Evolutionary conservation across 2,888 invertebrate genomes (phyloP).

Genomic region (Eulithis testata): DNA sequence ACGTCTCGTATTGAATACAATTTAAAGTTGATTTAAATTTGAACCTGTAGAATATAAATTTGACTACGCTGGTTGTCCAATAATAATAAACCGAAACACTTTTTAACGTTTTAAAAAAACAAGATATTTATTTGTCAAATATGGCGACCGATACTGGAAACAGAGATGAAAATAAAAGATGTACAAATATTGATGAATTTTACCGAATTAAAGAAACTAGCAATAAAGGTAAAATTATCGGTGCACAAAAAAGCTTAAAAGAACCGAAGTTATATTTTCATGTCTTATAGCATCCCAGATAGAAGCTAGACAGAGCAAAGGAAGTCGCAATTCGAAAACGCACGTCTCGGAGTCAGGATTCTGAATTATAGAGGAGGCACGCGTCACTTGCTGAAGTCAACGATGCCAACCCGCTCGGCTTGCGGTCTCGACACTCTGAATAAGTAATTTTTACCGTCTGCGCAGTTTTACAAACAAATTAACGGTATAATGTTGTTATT

Average conservation of each 20-base stretch:
- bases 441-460: slow-evolving; percentile 82
- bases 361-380: slow-evolving; percentile 76
- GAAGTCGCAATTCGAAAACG: slow-evolving; percentile 30
- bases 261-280: too few relatives aligned
- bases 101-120: too few relatives aligned
- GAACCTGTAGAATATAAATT: neutral
- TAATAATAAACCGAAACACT: too few relatives aligned
- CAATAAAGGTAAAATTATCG: too few relatives aligned
- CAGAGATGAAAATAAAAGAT: too few relatives aligned
- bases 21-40: slow-evolving; percentile 10
- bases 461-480: slow-evolving; percentile 83
- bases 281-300: slow-evolving; percentile 1
- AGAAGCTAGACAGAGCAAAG: slow-evolving; percentile 17
- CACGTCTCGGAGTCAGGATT: slow-evolving; percentile 45
- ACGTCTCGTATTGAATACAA: slow-evolving; percentile 19
- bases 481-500: slow-evolving; percentile 81
- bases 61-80: neutral
- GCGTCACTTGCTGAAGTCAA: slow-evolving; percentile 63
- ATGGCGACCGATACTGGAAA: too few relatives aligned
- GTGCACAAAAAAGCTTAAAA: too few relatives aligned
- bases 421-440: slow-evolving; percentile 74
- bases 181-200: too few relatives aligned
- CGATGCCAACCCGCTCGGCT: slow-evolving; percentile 52
- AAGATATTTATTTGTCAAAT: too few relatives aligned
- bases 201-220: too few relatives aligned